Evolutionary conservation across 2,888 invertebrate species (phyloP), one percentile per base, ranked within the genome.

Genomic region (Conops quadrifasciatus): DNA sequence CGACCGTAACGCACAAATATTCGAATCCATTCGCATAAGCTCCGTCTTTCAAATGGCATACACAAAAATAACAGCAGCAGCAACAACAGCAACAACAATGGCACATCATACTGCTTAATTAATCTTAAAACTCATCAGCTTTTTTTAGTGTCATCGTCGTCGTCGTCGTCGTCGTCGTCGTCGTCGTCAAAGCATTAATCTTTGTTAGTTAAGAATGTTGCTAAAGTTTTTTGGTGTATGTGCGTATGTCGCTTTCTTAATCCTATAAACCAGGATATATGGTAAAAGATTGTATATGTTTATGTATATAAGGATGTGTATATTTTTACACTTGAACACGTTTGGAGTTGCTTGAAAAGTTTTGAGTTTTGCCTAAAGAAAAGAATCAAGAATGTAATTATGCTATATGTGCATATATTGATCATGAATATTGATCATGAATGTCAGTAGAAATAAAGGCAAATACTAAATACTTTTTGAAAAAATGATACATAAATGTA

Each of bases 61-160:
- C 58, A 28, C 21, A 21, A 51, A 1, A 64, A 19, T 36, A 28
- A n/a, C 36, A 45, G 19, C 58, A 58, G 7, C 45, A 43, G 19
- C 26, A 2, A 19, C 28, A 16, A 21, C 26, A 24, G n/a, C 2
- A 24, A 47, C 59, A 60, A 16, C 24, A 43, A 21, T 24, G 9
- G 2, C 43, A 19, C 24, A 47, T 47, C 78, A 80, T 80, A 80
- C 80, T 77, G 80, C 77, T 79, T 80, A 82, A 82, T 82, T 82
- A 82, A 82, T 82, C 81, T 82, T 80, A 78, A 76, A 81, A 80
- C 80, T 81, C 82, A 80, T 79, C 78, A 78, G 80, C 62, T 68
- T 68, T 62, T 7, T n/a, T n/a, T n/a, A n/a, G n/a, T n/a, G n/a
- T n/a, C n/a, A n/a, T 36, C 9, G 36, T 36, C 9, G 36, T 28